phyloP scores from a whole-genome alignment of 2,888 invertebrate genomes.

The Archips xylosteana region DNA sequence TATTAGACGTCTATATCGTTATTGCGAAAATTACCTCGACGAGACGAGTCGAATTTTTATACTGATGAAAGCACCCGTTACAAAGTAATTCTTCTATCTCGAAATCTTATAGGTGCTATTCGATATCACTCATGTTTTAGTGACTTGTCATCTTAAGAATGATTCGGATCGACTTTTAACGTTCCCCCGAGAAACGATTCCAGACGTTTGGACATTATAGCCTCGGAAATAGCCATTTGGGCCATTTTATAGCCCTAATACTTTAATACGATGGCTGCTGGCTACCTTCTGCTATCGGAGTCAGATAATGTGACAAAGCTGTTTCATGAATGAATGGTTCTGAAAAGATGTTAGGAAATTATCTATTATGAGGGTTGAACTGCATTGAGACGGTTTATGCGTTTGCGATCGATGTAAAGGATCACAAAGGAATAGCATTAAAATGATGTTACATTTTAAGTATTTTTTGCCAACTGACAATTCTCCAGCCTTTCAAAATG shows the following conservation, averaged over 20 bases:
- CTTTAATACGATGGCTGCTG: background rate
- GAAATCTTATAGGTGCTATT: too few relatives aligned
- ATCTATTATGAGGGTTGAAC: background rate
- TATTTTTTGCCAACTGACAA: too few relatives aligned
- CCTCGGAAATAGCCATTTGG: constrained; percentile 12
- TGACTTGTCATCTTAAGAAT: background rate
- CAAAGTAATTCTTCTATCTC: too few relatives aligned
- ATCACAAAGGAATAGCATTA: too few relatives aligned
- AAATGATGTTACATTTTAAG: too few relatives aligned
- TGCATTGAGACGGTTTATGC: background rate
- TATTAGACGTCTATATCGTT: too few relatives aligned
- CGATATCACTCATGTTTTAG: background rate
- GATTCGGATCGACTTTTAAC: constrained; percentile 4
- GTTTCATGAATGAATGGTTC: background rate
- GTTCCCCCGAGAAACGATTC: background rate
- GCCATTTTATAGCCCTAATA: constrained; percentile 10
- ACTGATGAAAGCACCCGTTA: too few relatives aligned
- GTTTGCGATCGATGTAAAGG: too few relatives aligned
- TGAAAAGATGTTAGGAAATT: background rate
- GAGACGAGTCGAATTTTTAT: too few relatives aligned
- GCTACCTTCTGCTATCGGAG: background rate
- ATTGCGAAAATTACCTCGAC: too few relatives aligned
- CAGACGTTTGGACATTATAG: background rate
- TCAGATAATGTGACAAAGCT: constrained; percentile 1
- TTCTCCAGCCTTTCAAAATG: too few relatives aligned